Evolutionary conservation across 2,113 vertebrate species (phyloP).

Genomic region (Rhinolophus ferrumequinum): DNA sequence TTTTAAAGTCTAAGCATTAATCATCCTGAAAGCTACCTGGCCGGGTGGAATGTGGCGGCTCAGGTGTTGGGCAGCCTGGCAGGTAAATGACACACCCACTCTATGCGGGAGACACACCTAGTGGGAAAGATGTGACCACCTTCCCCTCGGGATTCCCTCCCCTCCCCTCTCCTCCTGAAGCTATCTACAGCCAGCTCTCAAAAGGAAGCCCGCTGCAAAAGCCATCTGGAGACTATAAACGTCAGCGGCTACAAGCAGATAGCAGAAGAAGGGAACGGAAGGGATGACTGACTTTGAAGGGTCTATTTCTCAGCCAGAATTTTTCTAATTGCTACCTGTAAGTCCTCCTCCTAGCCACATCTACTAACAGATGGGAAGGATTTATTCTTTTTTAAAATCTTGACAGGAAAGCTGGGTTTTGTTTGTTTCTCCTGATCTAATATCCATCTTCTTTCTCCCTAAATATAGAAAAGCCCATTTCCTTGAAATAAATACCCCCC

Average conservation of each 20-base stretch:
- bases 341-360: background rate
- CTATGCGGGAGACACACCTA: background rate
- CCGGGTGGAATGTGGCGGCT: background rate
- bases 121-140: background rate
- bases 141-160: background rate
- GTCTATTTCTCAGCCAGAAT: background rate
- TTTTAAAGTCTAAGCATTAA: background rate
- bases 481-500: background rate
- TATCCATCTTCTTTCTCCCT: background rate
- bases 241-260: background rate
- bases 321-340: background rate
- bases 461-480: conserved; percentile 18
- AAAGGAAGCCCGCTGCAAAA: background rate
- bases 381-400: background rate
- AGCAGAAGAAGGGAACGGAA: background rate
- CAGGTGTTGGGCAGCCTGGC: background rate
- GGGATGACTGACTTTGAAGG: background rate
- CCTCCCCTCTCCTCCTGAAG: background rate
- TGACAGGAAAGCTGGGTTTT: background rate
- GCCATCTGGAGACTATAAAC: background rate
- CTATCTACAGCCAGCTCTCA: background rate
- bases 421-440: conserved; percentile 13
- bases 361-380: background rate
- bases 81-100: background rate
- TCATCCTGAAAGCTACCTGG: background rate